These are phyloP conservation scores for Pygathrix nemaeus DNA, from an alignment of 2,113 vertebrate species.

Conservation along the genomic window DNA sequence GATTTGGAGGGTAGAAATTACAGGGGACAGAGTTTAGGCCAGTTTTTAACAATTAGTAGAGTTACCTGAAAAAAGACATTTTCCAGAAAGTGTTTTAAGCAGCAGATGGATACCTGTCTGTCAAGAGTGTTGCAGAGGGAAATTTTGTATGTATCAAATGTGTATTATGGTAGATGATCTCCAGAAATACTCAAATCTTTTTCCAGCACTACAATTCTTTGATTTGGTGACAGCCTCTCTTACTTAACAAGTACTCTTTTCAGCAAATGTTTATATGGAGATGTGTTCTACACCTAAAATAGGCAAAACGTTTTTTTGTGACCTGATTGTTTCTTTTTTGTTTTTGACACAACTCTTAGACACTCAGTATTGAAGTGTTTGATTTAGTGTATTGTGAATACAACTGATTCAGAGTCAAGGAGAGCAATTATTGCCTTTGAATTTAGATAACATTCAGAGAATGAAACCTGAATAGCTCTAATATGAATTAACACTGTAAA, in stretches of 20 bases:
- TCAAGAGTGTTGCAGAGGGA: not conserved
- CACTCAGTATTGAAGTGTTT: not conserved
- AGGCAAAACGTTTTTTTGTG: slow-evolving; percentile 20
- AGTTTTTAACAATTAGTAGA: not conserved
- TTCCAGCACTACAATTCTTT: not conserved
- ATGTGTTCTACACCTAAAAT: not conserved
- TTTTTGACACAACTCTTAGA: slow-evolving; percentile 27
- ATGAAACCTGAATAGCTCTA: slow-evolving; percentile 6
- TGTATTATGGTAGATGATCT: not conserved
- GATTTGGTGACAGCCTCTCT: not conserved
- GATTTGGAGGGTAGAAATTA: not conserved
- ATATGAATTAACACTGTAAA: slow-evolving; percentile 26
- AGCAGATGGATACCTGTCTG: not conserved
- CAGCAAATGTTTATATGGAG: slow-evolving; percentile 21
- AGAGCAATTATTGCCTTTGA: slow-evolving; percentile 26
- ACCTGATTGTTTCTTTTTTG: not conserved
- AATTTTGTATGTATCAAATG: not conserved
- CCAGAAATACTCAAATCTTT: slow-evolving; percentile 8
- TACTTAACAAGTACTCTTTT: not conserved
- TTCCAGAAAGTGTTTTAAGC: slow-evolving; percentile 33
- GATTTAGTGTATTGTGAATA: not conserved
- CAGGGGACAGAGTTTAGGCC: not conserved
- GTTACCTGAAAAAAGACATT: not conserved
- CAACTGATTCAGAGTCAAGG: slow-evolving; percentile 5
- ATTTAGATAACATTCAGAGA: slow-evolving; percentile 16